Evolutionary conservation across 1,140 invertebrate species (phyloP), one percentile per base, ranked within the genome.

Genomic region (Rhynchophorus ferrugineus): DNA sequence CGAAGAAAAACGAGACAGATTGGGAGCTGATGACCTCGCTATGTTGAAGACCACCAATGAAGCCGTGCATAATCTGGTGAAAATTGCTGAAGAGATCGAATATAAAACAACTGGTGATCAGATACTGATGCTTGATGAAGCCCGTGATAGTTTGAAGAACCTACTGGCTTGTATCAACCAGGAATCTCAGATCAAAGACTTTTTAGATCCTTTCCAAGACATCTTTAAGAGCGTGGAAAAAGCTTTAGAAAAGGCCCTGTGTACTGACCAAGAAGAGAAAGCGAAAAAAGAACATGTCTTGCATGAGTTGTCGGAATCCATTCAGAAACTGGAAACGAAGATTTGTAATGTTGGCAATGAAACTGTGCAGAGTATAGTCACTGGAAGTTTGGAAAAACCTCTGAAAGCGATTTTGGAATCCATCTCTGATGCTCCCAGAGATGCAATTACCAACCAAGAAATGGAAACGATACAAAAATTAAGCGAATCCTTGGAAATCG

Each of bases 191-290:
- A 61, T 65, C 6, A 69, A 66, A 57, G 66, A 67, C 46, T 60
- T 67, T 19, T 57, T 68, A 44, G 69, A 76, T 60, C 64, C 72
- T 20, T 54, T 75, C 14, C 67, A 74, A 56, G 72, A 77, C 63
- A 67, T 71, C 33, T 62, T 72, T 19, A 72, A 70, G 54, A 68
- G 64, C 37, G 61, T 71, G 13, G 68, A 71, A 44, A 70, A 74
- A 57, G 51, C 67, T 8, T 68, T 64, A 56, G 57, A 73, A 22
- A 69, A 70, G 49, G 60, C 53, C 33, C 19, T 49, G 1, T 20
- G 36, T n/a, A 33, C 42, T 22, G 44, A 58, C 9, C 48, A 56
- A 47, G 57, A 61, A 46, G 49, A 57, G 29, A 8, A 69, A 29
- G 64, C 66, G 16, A 66, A 64, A 19, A 71, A 71, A 58, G 48